Evolutionary conservation across 2,888 invertebrate genomes (phyloP).

Genomic region (Fragum sueziense): DNA sequence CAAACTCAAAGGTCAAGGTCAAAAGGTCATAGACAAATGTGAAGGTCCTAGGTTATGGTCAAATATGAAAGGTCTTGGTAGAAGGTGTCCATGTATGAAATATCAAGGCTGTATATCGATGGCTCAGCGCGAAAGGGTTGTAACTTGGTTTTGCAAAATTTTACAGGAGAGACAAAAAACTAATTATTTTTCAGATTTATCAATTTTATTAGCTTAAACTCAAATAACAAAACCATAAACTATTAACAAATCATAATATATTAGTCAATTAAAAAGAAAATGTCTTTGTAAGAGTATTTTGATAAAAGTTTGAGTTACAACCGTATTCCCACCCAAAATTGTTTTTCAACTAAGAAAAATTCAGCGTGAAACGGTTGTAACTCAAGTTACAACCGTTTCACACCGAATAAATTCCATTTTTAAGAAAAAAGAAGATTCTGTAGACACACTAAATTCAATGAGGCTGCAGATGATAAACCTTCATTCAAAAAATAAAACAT

Average conservation of each 20-base stretch:
- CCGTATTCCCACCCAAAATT: neutral
- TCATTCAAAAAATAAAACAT: too few species aligned
- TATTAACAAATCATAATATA: neutral
- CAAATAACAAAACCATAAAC: neutral
- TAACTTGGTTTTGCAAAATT: conserved; percentile 1
- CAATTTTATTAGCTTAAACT: neutral
- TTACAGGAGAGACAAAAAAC: conserved; percentile 8
- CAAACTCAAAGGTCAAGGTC: too few species aligned
- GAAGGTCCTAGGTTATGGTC: too few species aligned
- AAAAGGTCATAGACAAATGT: too few species aligned
- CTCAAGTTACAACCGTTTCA: conserved; percentile 6
- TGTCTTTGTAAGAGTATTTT: neutral
- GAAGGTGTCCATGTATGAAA: too few species aligned
- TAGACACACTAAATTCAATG: too few species aligned
- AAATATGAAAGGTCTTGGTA: too few species aligned
- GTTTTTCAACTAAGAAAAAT: neutral
- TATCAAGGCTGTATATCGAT: too few species aligned
- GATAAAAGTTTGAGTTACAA: neutral
- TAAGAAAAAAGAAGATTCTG: neutral
- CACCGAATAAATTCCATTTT: neutral
- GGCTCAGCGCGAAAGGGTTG: conserved; percentile 7
- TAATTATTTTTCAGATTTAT: neutral
- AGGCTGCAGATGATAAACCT: too few species aligned
- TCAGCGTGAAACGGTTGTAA: conserved; percentile 2
- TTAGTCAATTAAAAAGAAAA: neutral